Base-by-base conservation (phyloP, 2,113 vertebrate species). In the Microcebus lehilahytsara region DNA sequence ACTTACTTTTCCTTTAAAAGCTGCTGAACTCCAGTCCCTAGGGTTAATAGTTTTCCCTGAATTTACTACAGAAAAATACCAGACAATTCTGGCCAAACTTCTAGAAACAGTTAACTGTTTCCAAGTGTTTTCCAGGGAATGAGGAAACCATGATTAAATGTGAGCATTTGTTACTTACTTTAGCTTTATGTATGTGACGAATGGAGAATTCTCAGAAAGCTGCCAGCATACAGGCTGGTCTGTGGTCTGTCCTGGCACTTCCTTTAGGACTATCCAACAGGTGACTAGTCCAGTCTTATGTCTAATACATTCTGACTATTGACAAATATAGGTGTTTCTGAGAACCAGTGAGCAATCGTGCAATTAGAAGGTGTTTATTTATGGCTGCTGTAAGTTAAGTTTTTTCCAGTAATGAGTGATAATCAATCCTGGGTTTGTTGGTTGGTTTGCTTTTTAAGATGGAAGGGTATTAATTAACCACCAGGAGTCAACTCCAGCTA, bases 1-100 rank as follows among this genome's bases (percentile, higher is more conserved):
- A 96, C 92, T 96, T 91, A 90, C 85, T 96, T 72, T 88, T 96
- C 62, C 64, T 95, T 88, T 80, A 92, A 90, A 81, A 89, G 75
- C 94, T 90, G 92, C 42, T 91, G 84, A 71, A 75, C 51, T 84
- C 27, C 49, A 46, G 67, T 67, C 60, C 51, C 34, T 23, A 22
- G 40, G 19, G 67, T 46, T 96, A 49, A 81, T 71, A 56, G 20
- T 66, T 86, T 62, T 83, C 37, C 75, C 83, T 20, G 16, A 34
- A 69, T 80, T 97, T 19, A 69, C 64, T 53, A 42, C 34, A 88
- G 74, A n/a, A 92, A 91, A 95, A 95, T 27, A 32, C 58, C 87
- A 93, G n/a, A 75, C 58, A 77, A 92, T 17, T 46, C 85, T 19
- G 77, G 37, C 83, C 30, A 34, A 32, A 89, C 40, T 64, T 40